These are phyloP conservation scores for Scaptodrosophila latifasciaeformis DNA, from an alignment of 2,888 invertebrate genomes.

Conservation along the genomic window DNA sequence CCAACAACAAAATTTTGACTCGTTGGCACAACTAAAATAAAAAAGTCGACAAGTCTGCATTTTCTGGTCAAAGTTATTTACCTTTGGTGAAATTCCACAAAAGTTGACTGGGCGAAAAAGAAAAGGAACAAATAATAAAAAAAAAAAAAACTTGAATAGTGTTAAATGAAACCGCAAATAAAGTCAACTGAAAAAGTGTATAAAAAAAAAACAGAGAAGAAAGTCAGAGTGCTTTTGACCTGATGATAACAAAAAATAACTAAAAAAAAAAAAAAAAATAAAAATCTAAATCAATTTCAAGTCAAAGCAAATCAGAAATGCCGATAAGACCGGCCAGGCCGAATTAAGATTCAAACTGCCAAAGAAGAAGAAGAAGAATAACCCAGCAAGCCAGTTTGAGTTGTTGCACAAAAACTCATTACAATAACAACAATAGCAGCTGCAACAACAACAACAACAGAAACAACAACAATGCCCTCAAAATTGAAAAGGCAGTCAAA, in stretches of 20 bases:
- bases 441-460: constrained; percentile 4
- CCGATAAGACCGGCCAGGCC: background rate
- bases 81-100: constrained; percentile 44
- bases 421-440: too few species aligned
- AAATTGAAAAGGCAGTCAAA: constrained; percentile 43
- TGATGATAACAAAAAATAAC: constrained; percentile 32
- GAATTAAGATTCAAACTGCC: background rate
- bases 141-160: constrained; percentile 5
- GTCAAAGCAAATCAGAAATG: background rate
- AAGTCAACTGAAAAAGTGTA: constrained; percentile 24
- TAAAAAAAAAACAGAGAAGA: constrained; percentile 39
- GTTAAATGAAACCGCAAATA: constrained; percentile 56
- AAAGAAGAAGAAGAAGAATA: background rate
- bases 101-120: constrained; percentile 24
- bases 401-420: too few species aligned
- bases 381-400: background rate
- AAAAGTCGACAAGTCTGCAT: constrained; percentile 24
- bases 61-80: constrained; percentile 1
- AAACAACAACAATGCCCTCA: constrained; percentile 22
- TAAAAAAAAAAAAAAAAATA: background rate
- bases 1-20: constrained; percentile 2
- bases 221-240: constrained; percentile 49
- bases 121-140: too few species aligned
- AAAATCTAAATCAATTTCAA: background rate
- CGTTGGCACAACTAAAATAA: constrained; percentile 33